Conservation (phyloP, 2,797 vertebrate genomes). For the Phaenicophaeus curvirostris region DNA sequence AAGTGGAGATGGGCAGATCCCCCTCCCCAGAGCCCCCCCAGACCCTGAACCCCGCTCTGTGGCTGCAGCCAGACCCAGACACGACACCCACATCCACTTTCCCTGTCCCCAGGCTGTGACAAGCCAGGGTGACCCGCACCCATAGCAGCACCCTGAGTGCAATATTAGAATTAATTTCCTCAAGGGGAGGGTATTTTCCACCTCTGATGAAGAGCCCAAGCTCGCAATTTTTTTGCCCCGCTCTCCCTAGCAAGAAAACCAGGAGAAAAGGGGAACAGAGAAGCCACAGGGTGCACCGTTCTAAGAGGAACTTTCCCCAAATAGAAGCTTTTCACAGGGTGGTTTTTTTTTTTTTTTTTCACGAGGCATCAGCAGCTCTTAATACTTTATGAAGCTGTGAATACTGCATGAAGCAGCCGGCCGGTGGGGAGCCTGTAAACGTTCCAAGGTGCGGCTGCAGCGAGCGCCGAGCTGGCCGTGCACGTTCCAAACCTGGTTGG, state of each 20-base stretch:
- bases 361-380: slow-evolving; percentile 45
- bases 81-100: not conserved
- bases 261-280: slow-evolving; percentile 20
- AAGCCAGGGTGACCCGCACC: not conserved
- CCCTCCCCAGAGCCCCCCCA: fast-evolving
- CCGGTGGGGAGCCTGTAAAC: not conserved
- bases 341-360: slow-evolving; percentile 54
- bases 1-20: fast-evolving
- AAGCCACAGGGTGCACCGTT: slow-evolving; percentile 39
- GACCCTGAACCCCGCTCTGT: fast-evolving
- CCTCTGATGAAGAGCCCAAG: not conserved
- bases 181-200: not conserved
- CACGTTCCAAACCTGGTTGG: not conserved
- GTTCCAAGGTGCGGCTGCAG: slow-evolving; percentile 3
- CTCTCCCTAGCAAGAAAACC: not conserved
- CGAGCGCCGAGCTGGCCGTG: fast-evolving
- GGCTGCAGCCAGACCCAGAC: not conserved
- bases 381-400: slow-evolving; percentile 46
- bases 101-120: fast-evolving
- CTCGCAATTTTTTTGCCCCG: not conserved
- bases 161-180: not conserved
- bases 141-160: not conserved
- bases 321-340: slow-evolving; percentile 55
- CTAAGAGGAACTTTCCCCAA: slow-evolving; percentile 48
- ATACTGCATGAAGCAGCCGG: slow-evolving; percentile 34